Evolutionary conservation across 1,140 invertebrate species (phyloP), one percentile per base, ranked within the genome.

Genomic region (Coptotermes formosanus): DNA sequence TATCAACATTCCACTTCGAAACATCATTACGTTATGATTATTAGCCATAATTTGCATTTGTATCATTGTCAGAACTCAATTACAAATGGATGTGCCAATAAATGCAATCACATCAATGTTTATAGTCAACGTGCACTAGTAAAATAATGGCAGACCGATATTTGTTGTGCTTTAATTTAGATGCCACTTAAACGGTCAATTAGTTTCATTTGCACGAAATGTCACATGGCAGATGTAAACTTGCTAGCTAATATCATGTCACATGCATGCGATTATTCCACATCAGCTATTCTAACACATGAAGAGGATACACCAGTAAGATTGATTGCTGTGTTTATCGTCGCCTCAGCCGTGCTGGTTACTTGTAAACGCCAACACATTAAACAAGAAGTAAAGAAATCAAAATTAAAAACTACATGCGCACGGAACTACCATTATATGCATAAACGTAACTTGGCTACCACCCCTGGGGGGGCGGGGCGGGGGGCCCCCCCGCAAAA

Each of bases 131-230:
- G 25, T 75, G 64, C 4, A 75, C 4, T n/a, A 75, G 64, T 75
- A 30, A 75, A 75, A 75, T 75, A 75, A 75, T 75, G 64, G 64
- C 16, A 30, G n/a, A 75, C 8, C n/a, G 9, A 30, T 75, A 25
- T 75, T 75, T 75, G 64, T 75, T 75, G n/a, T 75, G 64, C 64
- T 75, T 75, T 75, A 75, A 75, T 30, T 75, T 75, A 75, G n/a
- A 30, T 75, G 25, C 64, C n/a, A 75, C 64, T 75, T 75, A 75
- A 75, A 75, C 64, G 64, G 64, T 2, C 64, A 75, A 75, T 75
- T 75, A 75, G 64, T 8, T 75, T 25, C 64, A 75, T 75, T 75
- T 75, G 64, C 64, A 75, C 30, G 64, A 75, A 75, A 75, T 75
- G 25, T 75, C n/a, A 75, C 9, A 75, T 75, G 25, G 64, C 64